Conservation (phyloP, 2,888 invertebrate species). For the Apamea sordens region DNA sequence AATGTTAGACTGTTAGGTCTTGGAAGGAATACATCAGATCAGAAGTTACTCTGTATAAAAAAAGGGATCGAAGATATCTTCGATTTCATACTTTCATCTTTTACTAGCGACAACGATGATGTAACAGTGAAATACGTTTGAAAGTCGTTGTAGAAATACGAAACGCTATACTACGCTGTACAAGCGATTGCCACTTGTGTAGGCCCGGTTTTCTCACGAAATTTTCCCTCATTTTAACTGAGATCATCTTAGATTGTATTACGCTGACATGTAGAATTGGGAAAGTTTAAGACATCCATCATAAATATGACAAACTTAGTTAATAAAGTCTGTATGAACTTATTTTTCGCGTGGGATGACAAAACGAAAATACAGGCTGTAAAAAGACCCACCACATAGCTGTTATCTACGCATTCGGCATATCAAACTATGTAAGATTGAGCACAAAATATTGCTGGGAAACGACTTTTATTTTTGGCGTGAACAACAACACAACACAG, state of each 20-base stretch:
- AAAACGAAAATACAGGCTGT: not conserved
- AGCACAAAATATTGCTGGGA: not conserved
- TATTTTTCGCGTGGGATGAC: not conserved
- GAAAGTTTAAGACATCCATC: constrained; percentile 17
- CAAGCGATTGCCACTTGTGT: not conserved
- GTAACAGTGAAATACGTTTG: not conserved
- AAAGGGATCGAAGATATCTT: too few relatives aligned
- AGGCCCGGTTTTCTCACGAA: too few relatives aligned
- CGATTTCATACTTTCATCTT: not conserved
- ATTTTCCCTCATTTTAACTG: too few relatives aligned
- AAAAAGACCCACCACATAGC: not conserved
- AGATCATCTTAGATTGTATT: not conserved
- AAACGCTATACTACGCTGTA: not conserved
- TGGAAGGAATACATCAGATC: too few relatives aligned
- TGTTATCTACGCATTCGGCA: not conserved
- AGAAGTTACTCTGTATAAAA: too few relatives aligned
- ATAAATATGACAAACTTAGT: not conserved
- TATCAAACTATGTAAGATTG: not conserved
- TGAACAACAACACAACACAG: too few relatives aligned
- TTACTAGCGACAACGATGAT: not conserved
- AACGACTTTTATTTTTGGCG: not conserved
- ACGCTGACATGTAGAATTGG: not conserved
- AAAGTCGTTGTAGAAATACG: not conserved
- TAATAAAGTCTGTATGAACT: not conserved
- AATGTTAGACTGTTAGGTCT: too few relatives aligned